phyloP scores from a whole-genome alignment of 2,797 vertebrate genomes.

The Nyctalus aviator region DNA sequence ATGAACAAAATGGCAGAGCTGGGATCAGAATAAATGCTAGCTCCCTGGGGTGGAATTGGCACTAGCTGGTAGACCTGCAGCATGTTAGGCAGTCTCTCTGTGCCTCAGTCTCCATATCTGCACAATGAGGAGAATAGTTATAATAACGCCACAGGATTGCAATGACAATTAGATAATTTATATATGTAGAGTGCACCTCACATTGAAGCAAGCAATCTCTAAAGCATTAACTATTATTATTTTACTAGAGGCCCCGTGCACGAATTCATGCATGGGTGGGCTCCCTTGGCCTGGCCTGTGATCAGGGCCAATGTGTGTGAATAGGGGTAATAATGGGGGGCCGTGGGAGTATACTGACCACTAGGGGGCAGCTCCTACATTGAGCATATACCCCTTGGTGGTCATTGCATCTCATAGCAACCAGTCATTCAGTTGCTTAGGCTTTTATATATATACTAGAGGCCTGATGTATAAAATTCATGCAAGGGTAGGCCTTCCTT shows the following conservation, averaged over 20 bases:
- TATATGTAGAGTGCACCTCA: not conserved
- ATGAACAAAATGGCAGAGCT: not conserved
- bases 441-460: no score
- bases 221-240: not conserved
- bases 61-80: not conserved
- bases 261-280: no score
- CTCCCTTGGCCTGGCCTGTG: no score
- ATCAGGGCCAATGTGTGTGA: no score
- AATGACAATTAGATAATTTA: not conserved
- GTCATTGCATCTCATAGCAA: no score
- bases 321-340: no score
- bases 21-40: not conserved
- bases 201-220: not conserved
- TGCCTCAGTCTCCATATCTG: not conserved
- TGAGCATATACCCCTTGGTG: no score
- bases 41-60: not conserved
- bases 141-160: not conserved
- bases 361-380: no score
- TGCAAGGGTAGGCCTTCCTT: no score
- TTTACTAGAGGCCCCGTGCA: not conserved
- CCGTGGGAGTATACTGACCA: no score
- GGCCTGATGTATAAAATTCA: no score
- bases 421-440: no score
- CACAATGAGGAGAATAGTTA: not conserved
- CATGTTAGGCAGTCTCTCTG: not conserved